Evolutionary conservation across 2,797 vertebrate genomes (phyloP), one percentile per base, ranked within the genome.

Genomic region (Poecilia picta): DNA sequence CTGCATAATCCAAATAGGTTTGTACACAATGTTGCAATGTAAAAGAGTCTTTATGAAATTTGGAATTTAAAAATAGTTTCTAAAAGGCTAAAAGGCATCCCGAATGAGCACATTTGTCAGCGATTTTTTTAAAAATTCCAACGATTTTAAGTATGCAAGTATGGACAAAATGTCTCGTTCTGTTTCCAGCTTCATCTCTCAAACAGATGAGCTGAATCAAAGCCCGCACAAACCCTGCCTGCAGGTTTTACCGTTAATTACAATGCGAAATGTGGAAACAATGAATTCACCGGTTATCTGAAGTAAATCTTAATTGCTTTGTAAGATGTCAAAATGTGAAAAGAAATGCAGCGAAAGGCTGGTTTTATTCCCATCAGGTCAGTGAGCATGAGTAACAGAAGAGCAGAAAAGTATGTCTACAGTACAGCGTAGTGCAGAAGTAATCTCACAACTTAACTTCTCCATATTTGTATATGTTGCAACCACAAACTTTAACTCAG

Each of bases 281-380:
- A 85, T 85, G 74, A 89, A 84, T 79, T 75, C 45, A 25, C 13
- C 8, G 33, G 23, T 70, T 87, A 82, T 90, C 79, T 82, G 62
- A 18, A n/a, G 77, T 39, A 74, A 53, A 88, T 86, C 85, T 86
- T 88, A 92, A 86, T 90, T 79, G 85, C 59, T 62, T 81, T 83
- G 72, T 53, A 83, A 70, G 72, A 83, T 73, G 73, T 49, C 83
- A 73, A 79, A 49, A 59, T 45, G 5, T 20, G 25, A 74, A 31
- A 53, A 81, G 41, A 5, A n/a, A 53, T n/a, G 41, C 46, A 53
- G 18, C 41, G 39, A 72, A 66, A 79, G 23, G 39, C 64, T 68
- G 64, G 4, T 68, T 68, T 41, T 11, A 2, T 41, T 25, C 36
- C 64, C 12, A 8, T 25, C 64, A 41, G 36, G 36, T 11, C 23